Conservation (phyloP, 2,888 invertebrate species). For the Hybos culiciformis region DNA sequence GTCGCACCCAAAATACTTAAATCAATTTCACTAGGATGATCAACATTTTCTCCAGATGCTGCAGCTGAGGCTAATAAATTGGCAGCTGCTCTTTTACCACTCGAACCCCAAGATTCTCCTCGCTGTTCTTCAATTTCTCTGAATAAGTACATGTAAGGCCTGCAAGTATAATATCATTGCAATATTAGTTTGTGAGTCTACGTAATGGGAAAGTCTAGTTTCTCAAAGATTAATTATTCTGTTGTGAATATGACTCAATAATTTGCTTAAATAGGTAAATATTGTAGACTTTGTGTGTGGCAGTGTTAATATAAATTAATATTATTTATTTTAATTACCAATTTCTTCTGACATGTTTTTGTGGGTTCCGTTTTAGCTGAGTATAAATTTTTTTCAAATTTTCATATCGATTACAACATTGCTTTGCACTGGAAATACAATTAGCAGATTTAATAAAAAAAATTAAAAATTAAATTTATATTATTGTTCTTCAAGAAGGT, state of each 20-base stretch:
- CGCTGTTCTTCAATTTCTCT: constrained; percentile 35
- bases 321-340: too few relatives aligned
- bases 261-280: too few relatives aligned
- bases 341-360: constrained; percentile 32
- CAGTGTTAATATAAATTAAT: too few relatives aligned
- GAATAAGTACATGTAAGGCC: constrained; percentile 32
- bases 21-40: background rate
- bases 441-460: too few relatives aligned
- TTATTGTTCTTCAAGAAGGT: too few relatives aligned
- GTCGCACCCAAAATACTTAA: background rate
- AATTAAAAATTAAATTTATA: too few relatives aligned
- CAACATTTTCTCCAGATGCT: background rate
- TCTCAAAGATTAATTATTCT: too few relatives aligned
- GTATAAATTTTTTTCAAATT: constrained; percentile 35
- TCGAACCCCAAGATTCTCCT: constrained; percentile 33
- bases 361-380: constrained; percentile 33
- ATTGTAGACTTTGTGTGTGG: too few relatives aligned
- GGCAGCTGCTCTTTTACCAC: constrained; percentile 23
- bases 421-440: constrained; percentile 30
- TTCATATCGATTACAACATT: constrained; percentile 35
- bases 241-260: too few relatives aligned
- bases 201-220: too few relatives aligned
- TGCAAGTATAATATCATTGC: too few relatives aligned
- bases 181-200: too few relatives aligned
- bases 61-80: constrained; percentile 1